Evolutionary conservation across 2,888 invertebrate species (phyloP).

Genomic region (Drosophila hamatofila): DNA sequence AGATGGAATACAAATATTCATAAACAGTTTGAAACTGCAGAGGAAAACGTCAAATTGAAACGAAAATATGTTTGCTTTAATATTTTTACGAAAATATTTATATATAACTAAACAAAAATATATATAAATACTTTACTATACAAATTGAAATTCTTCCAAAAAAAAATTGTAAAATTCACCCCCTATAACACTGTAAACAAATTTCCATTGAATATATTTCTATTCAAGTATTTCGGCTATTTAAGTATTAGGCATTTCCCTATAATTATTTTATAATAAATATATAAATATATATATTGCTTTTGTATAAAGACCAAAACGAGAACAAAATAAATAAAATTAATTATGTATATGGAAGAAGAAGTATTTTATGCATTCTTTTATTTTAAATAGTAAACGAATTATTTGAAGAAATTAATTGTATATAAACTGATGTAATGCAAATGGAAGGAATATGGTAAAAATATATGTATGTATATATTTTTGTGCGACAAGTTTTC

Average conservation of each 20-base stretch:
- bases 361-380: background rate
- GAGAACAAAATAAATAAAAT: slow-evolving; percentile 68
- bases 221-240: slow-evolving; percentile 24
- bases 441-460: too few relatives aligned
- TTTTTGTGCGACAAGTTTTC: too few relatives aligned
- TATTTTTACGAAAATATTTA: slow-evolving; percentile 55
- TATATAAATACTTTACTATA: slow-evolving; percentile 5
- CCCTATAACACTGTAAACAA: slow-evolving; percentile 22
- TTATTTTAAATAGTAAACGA: background rate
- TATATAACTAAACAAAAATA: slow-evolving; percentile 32
- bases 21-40: slow-evolving; percentile 70
- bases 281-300: background rate
- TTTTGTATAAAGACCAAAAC: slow-evolving; percentile 67
- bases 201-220: background rate
- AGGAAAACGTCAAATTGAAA: slow-evolving; percentile 18
- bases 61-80: slow-evolving; percentile 59
- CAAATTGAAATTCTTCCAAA: slow-evolving; percentile 32
- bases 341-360: slow-evolving; percentile 51
- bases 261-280: slow-evolving; percentile 18
- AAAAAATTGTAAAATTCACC: slow-evolving; percentile 43
- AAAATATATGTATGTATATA: too few relatives aligned
- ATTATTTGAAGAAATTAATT: too few relatives aligned
- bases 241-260: slow-evolving; percentile 31
- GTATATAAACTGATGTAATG: too few relatives aligned
- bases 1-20: slow-evolving; percentile 1